Conservation (phyloP, 2,113 vertebrate genomes). For the Morone saxatilis region DNA sequence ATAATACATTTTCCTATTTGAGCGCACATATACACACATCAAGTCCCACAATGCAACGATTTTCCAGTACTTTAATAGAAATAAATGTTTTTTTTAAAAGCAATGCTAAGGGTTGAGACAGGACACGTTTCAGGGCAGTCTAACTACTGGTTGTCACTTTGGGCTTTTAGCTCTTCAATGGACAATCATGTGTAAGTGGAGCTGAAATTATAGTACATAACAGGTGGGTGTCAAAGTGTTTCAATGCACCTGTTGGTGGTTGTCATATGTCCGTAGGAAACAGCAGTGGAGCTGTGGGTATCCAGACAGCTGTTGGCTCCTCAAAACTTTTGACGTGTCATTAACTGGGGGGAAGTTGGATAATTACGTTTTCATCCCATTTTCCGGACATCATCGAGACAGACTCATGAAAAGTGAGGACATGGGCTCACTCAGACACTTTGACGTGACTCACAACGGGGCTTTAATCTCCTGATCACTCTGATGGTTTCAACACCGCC, state of each 20-base stretch:
- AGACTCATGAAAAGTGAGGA: background rate
- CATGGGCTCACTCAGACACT: background rate
- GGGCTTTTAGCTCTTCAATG: background rate
- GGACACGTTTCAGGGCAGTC: background rate
- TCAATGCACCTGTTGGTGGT: background rate
- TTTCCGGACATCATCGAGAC: background rate
- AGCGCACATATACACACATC: background rate
- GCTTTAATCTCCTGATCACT: background rate
- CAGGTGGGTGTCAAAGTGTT: background rate
- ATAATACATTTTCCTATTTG: conserved; percentile 1
- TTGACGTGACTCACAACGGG: background rate
- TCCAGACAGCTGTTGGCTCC: background rate
- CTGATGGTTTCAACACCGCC: background rate
- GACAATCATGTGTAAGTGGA: conserved; percentile 25
- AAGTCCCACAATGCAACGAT: too few species aligned
- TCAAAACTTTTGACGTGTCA: background rate
- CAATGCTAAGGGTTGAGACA: background rate
- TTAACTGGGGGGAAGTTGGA: background rate
- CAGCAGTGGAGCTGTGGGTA: background rate
- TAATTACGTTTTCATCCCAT: background rate
- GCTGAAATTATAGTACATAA: conserved; percentile 17
- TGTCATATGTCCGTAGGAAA: background rate
- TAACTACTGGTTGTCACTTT: conserved; percentile 28
- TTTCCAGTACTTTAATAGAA: too few species aligned
- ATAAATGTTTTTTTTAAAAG: too few species aligned